Percentiles rank a stretch among this genome's conserved stretches.
phyloP scores from a whole-genome alignment of 2,888 invertebrate species.

The Nephrotoma appendiculata region DNA sequence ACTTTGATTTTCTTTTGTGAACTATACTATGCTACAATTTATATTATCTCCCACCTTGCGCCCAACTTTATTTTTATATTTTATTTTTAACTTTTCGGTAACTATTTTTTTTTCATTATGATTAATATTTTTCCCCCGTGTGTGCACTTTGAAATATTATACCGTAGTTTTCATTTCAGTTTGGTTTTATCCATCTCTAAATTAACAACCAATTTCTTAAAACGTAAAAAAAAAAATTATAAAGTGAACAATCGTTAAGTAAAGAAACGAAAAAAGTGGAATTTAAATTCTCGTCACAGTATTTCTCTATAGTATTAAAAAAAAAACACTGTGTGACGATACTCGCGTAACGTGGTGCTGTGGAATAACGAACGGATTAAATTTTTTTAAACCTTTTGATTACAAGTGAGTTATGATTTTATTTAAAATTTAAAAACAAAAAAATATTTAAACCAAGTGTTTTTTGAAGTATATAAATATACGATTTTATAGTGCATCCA shows the following conservation, averaged over 20 bases:
- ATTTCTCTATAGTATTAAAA: background rate
- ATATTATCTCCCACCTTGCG: background rate
- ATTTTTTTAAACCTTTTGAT: background rate
- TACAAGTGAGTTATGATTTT: background rate
- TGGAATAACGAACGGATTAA: background rate
- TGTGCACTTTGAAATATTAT: background rate
- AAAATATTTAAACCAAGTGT: background rate
- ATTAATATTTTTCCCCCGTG: background rate
- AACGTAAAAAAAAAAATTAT: background rate
- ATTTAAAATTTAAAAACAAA: background rate
- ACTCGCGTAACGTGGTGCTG: background rate
- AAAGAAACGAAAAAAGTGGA: background rate
- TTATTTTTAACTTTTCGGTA: background rate
- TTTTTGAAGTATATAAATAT: background rate
- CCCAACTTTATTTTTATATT: background rate
- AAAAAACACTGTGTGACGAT: background rate
- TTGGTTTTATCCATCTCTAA: slow-evolving; percentile 27
- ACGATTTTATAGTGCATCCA: background rate
- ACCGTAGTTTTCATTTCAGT: slow-evolving; percentile 19
- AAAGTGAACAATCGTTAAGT: no score
- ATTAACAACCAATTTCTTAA: slow-evolving; percentile 16
- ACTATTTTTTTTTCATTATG: background rate
- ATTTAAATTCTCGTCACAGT: background rate
- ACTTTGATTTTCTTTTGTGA: background rate
- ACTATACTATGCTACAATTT: background rate